Base-by-base conservation (phyloP, 2,888 invertebrate genomes). In the Drosophila fungiperda region DNA sequence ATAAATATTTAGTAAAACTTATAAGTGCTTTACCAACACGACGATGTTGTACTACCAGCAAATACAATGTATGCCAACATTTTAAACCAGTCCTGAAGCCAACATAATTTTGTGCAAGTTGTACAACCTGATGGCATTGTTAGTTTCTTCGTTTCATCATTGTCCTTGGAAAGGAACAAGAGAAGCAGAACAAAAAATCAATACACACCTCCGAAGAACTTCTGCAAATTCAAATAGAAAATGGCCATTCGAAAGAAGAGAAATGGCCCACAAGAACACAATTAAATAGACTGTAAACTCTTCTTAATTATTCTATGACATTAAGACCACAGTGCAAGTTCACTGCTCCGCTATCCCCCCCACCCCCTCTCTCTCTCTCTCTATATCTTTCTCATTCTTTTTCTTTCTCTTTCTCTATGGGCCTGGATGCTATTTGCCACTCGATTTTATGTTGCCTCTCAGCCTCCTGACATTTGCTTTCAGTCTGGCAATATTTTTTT, bases 381-480 rank as follows among this genome's bases (percentile, higher is more conserved):
- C 42, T 55, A n/a, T 49, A 0, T 0, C 38, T 3, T 17, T 59
- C 58, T 61, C 40, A 3, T 12, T 15, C 7, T 15, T 3, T 40
- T 40, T 57, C 50, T 58, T 20, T 54, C 29, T 29, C 29, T 29
- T 26, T 62, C 60, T 62, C 42, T 29, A 29, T 29, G 29, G 59
- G 68, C 72, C 66, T 68, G 62, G 66, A 69, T 73, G 67, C 65
- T 72, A 87, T 69, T 69, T 80, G 81, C 80, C 83, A 81, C 75
- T 78, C 78, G 82, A 86, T 72, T 83, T 64, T 62, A 61, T 48
- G 38, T 26, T 9, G 26, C 54, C n/a, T n/a, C 59, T 50, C 60
- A 63, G 61, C 73, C 54, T 45, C 49, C 65, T 68, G 64, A 68
- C 67, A 53, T 78, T 78, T 75, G 67, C 66, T 52, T 60, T 77